Evolutionary conservation across 2,888 invertebrate genomes (phyloP), one percentile per base, ranked within the genome.

Genomic region (Eustalomyia histrio): DNA sequence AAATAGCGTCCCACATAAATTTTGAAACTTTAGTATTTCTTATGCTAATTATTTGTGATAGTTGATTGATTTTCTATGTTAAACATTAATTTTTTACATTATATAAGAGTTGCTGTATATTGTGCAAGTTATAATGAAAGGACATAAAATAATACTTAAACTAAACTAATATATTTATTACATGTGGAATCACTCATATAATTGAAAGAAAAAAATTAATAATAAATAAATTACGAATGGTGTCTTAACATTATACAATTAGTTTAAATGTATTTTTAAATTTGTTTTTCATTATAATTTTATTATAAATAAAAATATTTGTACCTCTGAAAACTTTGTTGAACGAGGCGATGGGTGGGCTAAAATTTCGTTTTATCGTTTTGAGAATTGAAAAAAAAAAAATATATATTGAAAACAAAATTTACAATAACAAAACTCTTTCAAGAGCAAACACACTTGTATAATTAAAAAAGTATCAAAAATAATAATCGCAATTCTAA

Each of bases 111-210:
- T 21, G 21, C 4, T 21, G 2, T 21, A 21, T 21, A 21, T 21
- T 21, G 21, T 21, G 21, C 21, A 4, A 21, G 21, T 21, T 4
- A 3, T 3, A 21, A 21, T 21, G 21, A 21, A n/a, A 4, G 21
- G 21, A 21, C 4, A 21, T 3, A 21, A 21, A 2, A 21, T 21
- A 21, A 21, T 3, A 21, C 21, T 21, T 21, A 21, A 21, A 4
- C 21, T 21, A 21, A 21, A 21, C 2, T 21, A 21, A 21, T 21
- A 21, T 21, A 64, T 52, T 16, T 43, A 39, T 35, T 33, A 43
- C 43, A 43, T 35, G 50, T 73, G 73, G 57, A 64, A 65, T 50
- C 64, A 65, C 73, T 73, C 39, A 71, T 24, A n/a, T 61, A 16
- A 10, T 43, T 21, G 58, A 33, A 50, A 14, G n/a, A 6, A 50